Conservation (phyloP, 1,140 invertebrate species). For the Hetaerina americana region DNA sequence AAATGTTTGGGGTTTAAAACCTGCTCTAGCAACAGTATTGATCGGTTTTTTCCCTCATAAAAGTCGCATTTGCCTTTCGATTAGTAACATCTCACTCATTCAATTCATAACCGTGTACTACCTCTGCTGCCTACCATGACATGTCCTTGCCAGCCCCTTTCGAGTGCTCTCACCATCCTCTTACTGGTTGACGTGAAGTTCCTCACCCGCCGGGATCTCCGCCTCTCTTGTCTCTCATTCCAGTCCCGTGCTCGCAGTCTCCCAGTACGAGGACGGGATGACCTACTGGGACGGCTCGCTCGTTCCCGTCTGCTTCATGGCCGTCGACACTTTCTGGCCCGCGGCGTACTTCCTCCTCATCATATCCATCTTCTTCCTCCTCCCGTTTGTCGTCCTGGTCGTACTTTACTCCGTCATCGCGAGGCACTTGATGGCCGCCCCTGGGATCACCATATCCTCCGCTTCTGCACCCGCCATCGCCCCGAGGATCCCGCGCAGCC, state of each 20-base stretch:
- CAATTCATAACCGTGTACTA: too few species aligned
- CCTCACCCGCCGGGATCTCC: not conserved
- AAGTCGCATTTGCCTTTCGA: too few species aligned
- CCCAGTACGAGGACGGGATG: slow-evolving; percentile 52
- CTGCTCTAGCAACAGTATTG: too few species aligned
- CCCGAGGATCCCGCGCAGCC: not conserved
- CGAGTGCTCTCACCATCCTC: too few species aligned
- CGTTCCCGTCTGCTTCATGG: slow-evolving; percentile 59
- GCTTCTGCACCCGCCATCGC: slow-evolving; percentile 4
- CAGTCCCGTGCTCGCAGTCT: slow-evolving; percentile 68
- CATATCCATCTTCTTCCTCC: slow-evolving; percentile 67
- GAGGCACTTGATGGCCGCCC: slow-evolving; percentile 64
- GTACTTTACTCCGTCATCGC: slow-evolving; percentile 73
- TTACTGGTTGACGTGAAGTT: too few species aligned
- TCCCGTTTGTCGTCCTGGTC: slow-evolving; percentile 66
- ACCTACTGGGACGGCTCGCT: slow-evolving; percentile 53
- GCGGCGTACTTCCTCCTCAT: slow-evolving; percentile 64
- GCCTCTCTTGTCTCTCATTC: slow-evolving; percentile 24
- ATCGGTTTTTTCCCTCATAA: too few species aligned
- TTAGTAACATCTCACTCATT: too few species aligned
- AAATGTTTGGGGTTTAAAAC: too few species aligned
- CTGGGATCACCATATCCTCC: slow-evolving; percentile 26
- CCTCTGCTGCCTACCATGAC: too few species aligned
- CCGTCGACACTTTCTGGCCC: slow-evolving; percentile 56
- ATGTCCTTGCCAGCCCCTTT: too few species aligned